Evolutionary conservation across 2,888 invertebrate species (phyloP).

Genomic region (Cantharis nigra): DNA sequence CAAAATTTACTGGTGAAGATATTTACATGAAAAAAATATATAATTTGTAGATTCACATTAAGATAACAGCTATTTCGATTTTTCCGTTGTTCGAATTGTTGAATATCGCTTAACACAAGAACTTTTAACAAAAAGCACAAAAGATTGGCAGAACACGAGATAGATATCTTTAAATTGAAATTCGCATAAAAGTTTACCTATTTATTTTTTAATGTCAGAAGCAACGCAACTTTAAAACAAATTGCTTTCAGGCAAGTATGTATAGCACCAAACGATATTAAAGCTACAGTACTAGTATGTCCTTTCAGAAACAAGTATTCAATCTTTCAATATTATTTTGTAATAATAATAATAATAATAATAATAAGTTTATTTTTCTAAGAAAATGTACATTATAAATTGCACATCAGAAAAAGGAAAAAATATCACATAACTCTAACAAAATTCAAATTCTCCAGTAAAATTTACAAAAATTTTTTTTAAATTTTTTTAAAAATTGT

Average conservation of each 20-base stretch:
- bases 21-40: background rate
- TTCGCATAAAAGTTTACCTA: background rate
- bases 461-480: no score
- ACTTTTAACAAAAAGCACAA: background rate
- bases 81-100: background rate
- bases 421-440: no score
- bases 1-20: background rate
- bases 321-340: no score
- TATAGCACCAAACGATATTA: background rate
- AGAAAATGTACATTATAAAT: no score
- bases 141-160: background rate
- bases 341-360: no score
- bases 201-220: background rate
- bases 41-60: background rate
- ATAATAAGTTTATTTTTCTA: no score
- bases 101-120: background rate
- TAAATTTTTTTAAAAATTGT: no score
- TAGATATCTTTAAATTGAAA: constrained; percentile 3
- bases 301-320: background rate
- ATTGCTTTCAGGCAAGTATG: background rate
- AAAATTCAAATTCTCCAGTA: no score
- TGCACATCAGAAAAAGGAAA: no score
- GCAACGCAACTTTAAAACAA: background rate
- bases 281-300: background rate
- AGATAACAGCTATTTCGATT: background rate